These are phyloP conservation scores for Balaenoptera acutorostrata DNA, from an alignment of 2,113 vertebrate species.

Conservation along the genomic window DNA sequence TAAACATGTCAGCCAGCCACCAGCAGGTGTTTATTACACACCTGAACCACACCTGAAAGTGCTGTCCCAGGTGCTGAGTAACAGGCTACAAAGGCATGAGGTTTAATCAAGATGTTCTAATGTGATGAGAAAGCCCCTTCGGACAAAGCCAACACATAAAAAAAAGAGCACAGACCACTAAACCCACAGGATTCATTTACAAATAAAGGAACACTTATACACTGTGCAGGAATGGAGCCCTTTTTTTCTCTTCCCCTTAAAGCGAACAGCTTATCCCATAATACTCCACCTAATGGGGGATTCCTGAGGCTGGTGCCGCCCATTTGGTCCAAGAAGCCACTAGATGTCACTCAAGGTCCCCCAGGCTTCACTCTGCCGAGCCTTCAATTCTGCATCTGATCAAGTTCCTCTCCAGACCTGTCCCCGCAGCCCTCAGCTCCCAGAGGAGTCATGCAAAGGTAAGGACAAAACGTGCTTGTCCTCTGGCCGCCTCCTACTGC, in stretches of 20 bases:
- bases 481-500: neutral
- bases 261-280: neutral
- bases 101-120: neutral
- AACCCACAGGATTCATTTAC: neutral
- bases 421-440: neutral
- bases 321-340: constrained; percentile 21
- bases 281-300: neutral
- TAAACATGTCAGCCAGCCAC: neutral
- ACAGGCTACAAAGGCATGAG: neutral
- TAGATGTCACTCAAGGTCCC: constrained; percentile 51
- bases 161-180: neutral
- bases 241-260: neutral
- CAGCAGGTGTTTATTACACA: neutral
- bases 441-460: neutral
- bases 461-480: neutral
- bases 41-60: neutral
- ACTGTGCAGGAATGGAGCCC: neutral
- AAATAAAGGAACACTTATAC: neutral
- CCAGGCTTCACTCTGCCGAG: neutral
- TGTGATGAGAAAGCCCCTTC: neutral
- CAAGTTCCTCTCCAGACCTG: neutral
- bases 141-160: neutral
- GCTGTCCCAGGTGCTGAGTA: neutral
- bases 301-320: neutral
- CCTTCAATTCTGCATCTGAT: neutral